Evolutionary conservation across 2,888 invertebrate genomes (phyloP), one percentile per base, ranked within the genome.

Genomic region (Portevinia maculata): DNA sequence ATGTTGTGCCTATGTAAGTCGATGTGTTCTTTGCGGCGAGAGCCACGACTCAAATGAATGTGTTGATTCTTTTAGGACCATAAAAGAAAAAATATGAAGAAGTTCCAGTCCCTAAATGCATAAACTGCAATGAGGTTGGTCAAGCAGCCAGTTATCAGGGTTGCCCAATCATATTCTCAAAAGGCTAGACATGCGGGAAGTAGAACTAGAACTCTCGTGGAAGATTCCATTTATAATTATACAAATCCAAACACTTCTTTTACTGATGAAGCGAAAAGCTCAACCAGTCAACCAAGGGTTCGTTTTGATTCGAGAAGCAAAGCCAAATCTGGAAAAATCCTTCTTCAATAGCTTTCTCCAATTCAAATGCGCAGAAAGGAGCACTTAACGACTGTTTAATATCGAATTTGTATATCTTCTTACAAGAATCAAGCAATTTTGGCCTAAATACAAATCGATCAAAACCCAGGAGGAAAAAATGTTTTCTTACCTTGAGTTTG

Each of bases 341-440:
- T 3, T 11, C 5, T 48, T 5, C 32, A 32, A 32, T 48, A 9
- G 13, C n/a, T 15, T 2, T 24, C 11, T 19, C 3, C 0, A 13
- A n/a, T 46, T 17, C 9, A n/a, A n/a, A n/a, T n/a, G n/a, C n/a
- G n/a, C n/a, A n/a, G n/a, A n/a, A n/a, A n/a, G n/a, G n/a, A n/a
- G n/a, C n/a, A n/a, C n/a, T n/a, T n/a, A n/a, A n/a, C 13, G 32
- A 8, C 13, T 48, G 3, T 46, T 48, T 19, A 48, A 62, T 9
- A 19, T 62, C 13, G 13, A 24, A 1, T 48, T 46, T 34, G 9
- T 34, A 34, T 34, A 62, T 0, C 34, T 62, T 6, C n/a, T 48
- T 8, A n/a, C 19, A n/a, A 62, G 46, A 37, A 48, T 48, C 13
- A 46, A 50, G 9, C 50, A 62, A 39, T 62, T 62, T 28, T 62